phyloP scores from a whole-genome alignment of 1,140 invertebrate genomes.

The Homalodisca vitripennis region DNA sequence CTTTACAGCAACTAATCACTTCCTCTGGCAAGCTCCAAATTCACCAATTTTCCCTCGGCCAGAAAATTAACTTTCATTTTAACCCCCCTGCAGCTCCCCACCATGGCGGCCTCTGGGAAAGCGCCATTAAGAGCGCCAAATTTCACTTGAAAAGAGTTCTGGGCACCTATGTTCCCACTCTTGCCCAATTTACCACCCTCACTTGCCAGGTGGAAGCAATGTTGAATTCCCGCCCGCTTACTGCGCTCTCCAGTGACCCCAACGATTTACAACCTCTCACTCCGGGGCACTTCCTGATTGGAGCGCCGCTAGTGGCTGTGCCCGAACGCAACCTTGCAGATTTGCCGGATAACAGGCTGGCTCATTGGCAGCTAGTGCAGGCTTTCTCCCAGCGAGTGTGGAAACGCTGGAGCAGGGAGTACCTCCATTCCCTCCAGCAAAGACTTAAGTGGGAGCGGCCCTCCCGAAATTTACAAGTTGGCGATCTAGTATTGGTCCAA shows the following conservation, averaged over 20 bases:
- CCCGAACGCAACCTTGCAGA: neutral
- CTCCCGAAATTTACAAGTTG: neutral
- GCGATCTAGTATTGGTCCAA: too few relatives aligned
- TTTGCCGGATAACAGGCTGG: neutral
- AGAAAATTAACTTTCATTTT: slow-evolving; percentile 37
- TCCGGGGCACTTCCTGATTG: slow-evolving; percentile 37
- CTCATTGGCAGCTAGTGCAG: slow-evolving; percentile 1
- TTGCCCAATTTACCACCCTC: neutral
- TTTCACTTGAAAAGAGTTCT: neutral
- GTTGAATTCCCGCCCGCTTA: slow-evolving; percentile 1
- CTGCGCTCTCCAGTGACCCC: slow-evolving; percentile 24
- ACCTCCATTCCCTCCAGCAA: neutral
- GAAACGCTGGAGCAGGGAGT: slow-evolving; percentile 12
- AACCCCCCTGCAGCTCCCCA: slow-evolving; percentile 37
- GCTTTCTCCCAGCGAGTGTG: slow-evolving; percentile 28
- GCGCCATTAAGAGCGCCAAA: slow-evolving; percentile 36
- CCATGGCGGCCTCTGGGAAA: slow-evolving; percentile 43
- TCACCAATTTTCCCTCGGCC: slow-evolving; percentile 9
- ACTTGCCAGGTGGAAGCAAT: slow-evolving; percentile 11
- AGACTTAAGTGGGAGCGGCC: neutral
- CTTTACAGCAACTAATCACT: too few relatives aligned
- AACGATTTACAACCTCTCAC: slow-evolving; percentile 30
- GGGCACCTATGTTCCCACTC: neutral
- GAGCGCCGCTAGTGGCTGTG: neutral
- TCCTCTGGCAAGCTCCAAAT: too few relatives aligned